phyloP scores from a whole-genome alignment of 2,113 vertebrate genomes.

The Lasiurus borealis region DNA sequence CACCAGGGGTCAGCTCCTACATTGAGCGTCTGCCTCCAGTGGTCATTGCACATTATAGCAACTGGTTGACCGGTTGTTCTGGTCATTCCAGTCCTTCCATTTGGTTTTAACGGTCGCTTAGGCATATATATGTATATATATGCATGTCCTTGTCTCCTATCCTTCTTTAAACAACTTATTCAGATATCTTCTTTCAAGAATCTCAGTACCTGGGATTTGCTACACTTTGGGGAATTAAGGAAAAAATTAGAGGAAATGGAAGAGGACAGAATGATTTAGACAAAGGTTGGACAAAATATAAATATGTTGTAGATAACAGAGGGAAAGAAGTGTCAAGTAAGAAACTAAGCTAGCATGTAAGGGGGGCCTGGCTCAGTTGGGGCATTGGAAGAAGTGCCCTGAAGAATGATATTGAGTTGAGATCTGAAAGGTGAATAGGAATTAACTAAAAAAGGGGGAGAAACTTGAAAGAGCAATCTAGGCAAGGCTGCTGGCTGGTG shows the following conservation, averaged over 20 bases:
- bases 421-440: not conserved
- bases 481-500: not conserved
- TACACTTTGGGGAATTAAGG: not conserved
- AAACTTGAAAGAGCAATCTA: not conserved
- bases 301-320: not conserved
- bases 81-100: too few relatives aligned
- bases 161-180: not conserved
- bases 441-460: slow-evolving; percentile 13
- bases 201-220: slow-evolving; percentile 3
- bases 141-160: not conserved
- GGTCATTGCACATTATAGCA: too few relatives aligned
- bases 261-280: slow-evolving; percentile 21
- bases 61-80: too few relatives aligned
- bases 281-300: not conserved
- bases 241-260: slow-evolving; percentile 35
- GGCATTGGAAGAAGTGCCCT: not conserved
- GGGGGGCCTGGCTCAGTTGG: not conserved
- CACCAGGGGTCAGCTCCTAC: too few relatives aligned
- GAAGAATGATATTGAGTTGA: slow-evolving; percentile 10
- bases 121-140: too few relatives aligned
- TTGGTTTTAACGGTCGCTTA: too few relatives aligned
- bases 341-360: not conserved
- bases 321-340: not conserved
- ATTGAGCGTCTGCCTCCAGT: too few relatives aligned
- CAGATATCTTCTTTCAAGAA: not conserved